Evolutionary conservation across 2,113 vertebrate species (phyloP), one percentile per base, ranked within the genome.

Genomic region (Atlantisia rogersi): DNA sequence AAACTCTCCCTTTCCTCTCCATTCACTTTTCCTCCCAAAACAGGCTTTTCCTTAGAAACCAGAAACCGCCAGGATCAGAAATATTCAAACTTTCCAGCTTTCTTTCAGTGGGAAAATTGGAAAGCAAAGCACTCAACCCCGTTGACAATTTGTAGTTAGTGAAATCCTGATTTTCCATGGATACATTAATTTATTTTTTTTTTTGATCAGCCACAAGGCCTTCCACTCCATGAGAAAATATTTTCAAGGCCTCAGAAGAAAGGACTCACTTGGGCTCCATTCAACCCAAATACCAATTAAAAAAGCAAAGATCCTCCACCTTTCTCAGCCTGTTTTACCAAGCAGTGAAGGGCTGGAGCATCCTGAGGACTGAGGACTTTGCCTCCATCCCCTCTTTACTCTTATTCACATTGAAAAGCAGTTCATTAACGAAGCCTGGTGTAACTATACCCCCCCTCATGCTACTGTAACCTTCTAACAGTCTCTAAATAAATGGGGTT

Each of bases 401-500:
- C 1, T 0, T 40, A 52, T 29, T 14, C 56, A 18, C 12, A 2
- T 6, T 28, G 25, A 82, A 40, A 80, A 86, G 12, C 1, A 0
- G 4, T n/a, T 90, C 32, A 39, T 92, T 93, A 88, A 74, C 0
- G 5, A 79, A 60, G 24, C n/a, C 42, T 82, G 55, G 5, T 46
- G 48, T 40, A 62, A 82, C 79, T 37, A 4, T 4, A 22, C 46
- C 65, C 70, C 40, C 29, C 15, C 37, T 15, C 4, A 2, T 3
- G 10, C 65, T 58, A 15, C 42, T 14, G 28, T 39, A 76, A 64
- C 52, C 70, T 6, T 12, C 31, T 28, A 25, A 18, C 52, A 39
- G 60, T 10, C 65, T 59, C 22, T 8, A 56, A 91, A 80, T 11
- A 22, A 90, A 85, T 1, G 16, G 32, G 1, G 5, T 42, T 68